Evolutionary conservation across 2,113 vertebrate species (phyloP).

Genomic region (Nansenia antarctica): DNA sequence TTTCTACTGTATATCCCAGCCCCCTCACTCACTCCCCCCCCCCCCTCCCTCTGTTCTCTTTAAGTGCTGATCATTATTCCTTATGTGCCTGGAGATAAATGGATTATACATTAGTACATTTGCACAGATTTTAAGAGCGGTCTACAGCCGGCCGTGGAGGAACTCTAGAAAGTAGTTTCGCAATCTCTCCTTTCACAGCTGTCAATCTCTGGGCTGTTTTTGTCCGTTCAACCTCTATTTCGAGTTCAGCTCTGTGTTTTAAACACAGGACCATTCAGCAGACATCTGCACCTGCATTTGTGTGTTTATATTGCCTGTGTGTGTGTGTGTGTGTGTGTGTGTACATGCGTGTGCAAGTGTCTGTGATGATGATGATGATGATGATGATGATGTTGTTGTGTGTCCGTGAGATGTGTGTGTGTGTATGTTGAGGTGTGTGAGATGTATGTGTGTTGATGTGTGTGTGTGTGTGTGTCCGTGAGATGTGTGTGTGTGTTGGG

Average conservation of each 20-base stretch:
- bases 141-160: constrained; percentile 61
- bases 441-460: constrained; percentile 39
- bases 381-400: no score
- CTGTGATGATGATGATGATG: no score
- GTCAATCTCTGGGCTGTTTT: constrained; percentile 57
- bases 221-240: constrained; percentile 40
- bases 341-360: no score
- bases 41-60: no score
- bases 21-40: constrained; percentile 43
- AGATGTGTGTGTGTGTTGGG: no score
- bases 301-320: constrained; percentile 31
- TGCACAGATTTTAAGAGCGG: constrained; percentile 54
- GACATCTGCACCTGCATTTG: constrained; percentile 40
- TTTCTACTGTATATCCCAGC: constrained; percentile 63
- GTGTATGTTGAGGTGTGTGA: constrained; percentile 46
- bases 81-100: constrained; percentile 61
- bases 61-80: constrained; percentile 67
- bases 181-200: constrained; percentile 48
- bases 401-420: constrained; percentile 46
- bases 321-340: constrained; percentile 20
- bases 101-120: constrained; percentile 65
- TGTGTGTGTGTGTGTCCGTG: no score
- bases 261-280: constrained; percentile 21
- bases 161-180: constrained; percentile 54
- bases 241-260: constrained; percentile 27